Percentiles rank a stretch among this genome's conserved stretches.
phyloP scores from a whole-genome alignment of 2,888 invertebrate genomes.

The Camponotus fellah region DNA sequence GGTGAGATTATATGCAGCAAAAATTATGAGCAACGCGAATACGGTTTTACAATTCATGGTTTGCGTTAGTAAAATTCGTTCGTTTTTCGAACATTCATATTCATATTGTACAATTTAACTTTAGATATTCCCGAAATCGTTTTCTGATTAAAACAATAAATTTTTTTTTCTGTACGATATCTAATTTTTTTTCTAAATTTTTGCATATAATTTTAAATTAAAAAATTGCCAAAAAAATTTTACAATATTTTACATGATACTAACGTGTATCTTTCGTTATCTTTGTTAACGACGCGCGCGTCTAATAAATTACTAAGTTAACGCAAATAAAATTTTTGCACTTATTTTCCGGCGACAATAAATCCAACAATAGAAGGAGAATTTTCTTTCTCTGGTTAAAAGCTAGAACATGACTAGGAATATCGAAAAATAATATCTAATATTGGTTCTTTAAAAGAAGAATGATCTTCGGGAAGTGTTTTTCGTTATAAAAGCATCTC shows the following conservation, averaged over 20 bases:
- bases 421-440: not conserved
- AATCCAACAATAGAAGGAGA: not conserved
- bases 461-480: not conserved
- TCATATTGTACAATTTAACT: not conserved
- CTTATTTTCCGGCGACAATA: not conserved
- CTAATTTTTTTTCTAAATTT: not conserved
- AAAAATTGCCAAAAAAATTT: not conserved
- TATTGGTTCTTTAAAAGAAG: not conserved
- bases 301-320: not conserved
- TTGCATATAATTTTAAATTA: not conserved
- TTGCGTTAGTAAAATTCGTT: too few species aligned
- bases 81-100: not conserved
- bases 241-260: not conserved
- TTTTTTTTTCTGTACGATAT: not conserved
- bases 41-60: too few species aligned
- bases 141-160: not conserved
- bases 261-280: not conserved
- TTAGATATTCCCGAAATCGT: not conserved
- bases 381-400: not conserved
- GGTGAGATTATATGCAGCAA: too few species aligned
- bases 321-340: not conserved
- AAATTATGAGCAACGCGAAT: too few species aligned
- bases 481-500: not conserved
- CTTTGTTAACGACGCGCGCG: not conserved
- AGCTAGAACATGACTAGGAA: too few species aligned